Percentiles rank a stretch among this genome's conserved stretches.
These are phyloP conservation scores for Notothenia coriiceps DNA, from an alignment of 2,113 vertebrate species.

Conservation along the genomic window DNA sequence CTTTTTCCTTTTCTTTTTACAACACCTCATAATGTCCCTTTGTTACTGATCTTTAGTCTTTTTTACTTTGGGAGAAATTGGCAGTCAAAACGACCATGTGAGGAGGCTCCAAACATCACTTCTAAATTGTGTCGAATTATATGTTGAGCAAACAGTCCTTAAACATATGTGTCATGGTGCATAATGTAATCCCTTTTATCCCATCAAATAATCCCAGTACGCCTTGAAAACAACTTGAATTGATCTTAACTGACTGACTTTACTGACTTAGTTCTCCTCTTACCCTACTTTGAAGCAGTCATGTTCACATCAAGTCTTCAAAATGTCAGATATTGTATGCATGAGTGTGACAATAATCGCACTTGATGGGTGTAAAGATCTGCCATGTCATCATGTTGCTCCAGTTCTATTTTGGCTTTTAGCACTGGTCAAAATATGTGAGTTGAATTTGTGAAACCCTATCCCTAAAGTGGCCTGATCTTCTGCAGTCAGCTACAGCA, in stretches of 20 bases:
- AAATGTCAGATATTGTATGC: neutral
- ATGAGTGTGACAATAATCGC: conserved; percentile 7
- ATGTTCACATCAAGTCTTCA: conserved; percentile 28
- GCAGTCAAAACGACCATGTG: neutral
- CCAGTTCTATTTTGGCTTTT: conserved; percentile 36
- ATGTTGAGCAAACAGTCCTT: neutral
- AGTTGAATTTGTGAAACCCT: conserved; percentile 34
- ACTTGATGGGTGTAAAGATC: conserved; percentile 11
- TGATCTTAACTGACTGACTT: conserved; percentile 6
- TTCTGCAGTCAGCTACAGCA: conserved; percentile 19
- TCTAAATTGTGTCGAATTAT: neutral
- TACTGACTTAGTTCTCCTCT: neutral
- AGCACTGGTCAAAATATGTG: conserved; percentile 24
- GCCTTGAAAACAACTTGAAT: neutral
- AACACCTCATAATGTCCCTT: neutral
- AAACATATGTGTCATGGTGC: neutral
- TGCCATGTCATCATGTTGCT: conserved; percentile 13
- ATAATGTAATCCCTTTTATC: neutral
- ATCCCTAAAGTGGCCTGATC: conserved; percentile 33
- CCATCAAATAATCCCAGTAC: neutral
- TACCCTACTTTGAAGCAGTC: neutral
- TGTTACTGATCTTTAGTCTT: neutral
- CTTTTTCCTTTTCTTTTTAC: neutral
- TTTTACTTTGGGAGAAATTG: conserved; percentile 6
- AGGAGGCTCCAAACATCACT: neutral